Evolutionary conservation across 1,140 invertebrate species (phyloP), one percentile per base, ranked within the genome.

Genomic region (Megalonaias nervosa): DNA sequence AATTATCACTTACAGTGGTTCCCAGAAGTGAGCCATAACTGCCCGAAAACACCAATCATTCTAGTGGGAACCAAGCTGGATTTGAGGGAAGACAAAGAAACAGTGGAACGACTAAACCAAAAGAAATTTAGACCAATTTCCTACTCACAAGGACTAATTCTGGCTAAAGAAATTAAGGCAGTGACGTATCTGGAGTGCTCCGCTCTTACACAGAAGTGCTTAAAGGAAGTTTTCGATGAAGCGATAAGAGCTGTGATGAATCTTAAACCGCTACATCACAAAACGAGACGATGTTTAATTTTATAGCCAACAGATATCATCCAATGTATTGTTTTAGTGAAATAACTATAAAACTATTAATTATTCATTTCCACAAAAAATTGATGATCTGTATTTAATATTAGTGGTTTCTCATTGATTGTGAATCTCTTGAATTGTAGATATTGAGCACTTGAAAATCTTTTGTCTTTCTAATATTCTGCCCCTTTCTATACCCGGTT

Each of bases 111-210:
- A 92, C 92, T 99, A 57, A 97, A 97, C 91, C 98, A 99, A 89
- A 98, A 99, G 91, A 98, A 99, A 91, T 93, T 99, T 67, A 94
- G 96, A 58, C 98, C 98, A 26, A 98, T 99, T 86, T 98, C 97
- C 79, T 98, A 99, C 92, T 97, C 97, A 84, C 97, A 93, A 94
- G 98, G 98, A 81, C 93, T 99, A 84, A 95, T 97, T 71, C 99
- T 99, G 97, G 96, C 97, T 19, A 99, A 99, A 92, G 98, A 99
- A 92, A 98, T 99, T 77, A 96, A 95, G 81, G 84, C 89, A 55
- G 86, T 88, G 15, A 90, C 89, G 79, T 91, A 91, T 74, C 78
- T 91, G 15, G 90, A 91, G 81, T 91, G 90, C 79, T 91, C 91
- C 11, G 90, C 91, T 48, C 83, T 91, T 19, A 91, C 98, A 85